phyloP scores from a whole-genome alignment of 2,888 invertebrate genomes.

The Agelastica alni region DNA sequence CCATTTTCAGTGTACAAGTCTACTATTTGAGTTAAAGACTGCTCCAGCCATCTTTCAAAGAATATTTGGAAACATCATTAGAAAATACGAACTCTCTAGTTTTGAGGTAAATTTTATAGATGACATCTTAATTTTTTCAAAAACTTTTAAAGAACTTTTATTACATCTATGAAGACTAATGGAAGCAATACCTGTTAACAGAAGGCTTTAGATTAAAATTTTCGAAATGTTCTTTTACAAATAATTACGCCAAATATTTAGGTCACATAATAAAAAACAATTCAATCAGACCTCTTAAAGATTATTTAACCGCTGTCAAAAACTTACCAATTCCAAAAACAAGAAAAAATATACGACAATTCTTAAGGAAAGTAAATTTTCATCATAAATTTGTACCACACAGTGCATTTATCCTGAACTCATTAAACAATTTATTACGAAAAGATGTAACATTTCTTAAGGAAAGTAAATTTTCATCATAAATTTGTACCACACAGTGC shows the following conservation, averaged over 20 bases:
- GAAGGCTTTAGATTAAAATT: no score
- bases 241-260: slow-evolving; percentile 8
- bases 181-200: no score
- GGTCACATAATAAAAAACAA: slow-evolving; percentile 17
- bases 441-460: slow-evolving; percentile 2
- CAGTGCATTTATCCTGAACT: not conserved
- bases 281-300: slow-evolving; percentile 9
- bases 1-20: slow-evolving; percentile 12
- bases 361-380: not conserved
- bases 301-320: slow-evolving; percentile 8
- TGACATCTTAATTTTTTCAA: slow-evolving; percentile 19
- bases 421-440: not conserved
- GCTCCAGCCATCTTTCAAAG: slow-evolving; percentile 20
- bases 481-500: not conserved
- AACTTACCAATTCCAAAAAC: slow-evolving; percentile 11
- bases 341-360: not conserved
- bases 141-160: slow-evolving; percentile 9
- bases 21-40: slow-evolving; percentile 18
- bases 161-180: no score
- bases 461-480: not conserved
- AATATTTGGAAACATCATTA: slow-evolving; percentile 16
- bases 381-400: not conserved
- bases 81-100: slow-evolving; percentile 6
- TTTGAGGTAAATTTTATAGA: slow-evolving; percentile 17
- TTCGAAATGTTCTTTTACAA: slow-evolving; percentile 18